These are phyloP conservation scores for Gallinago stenura DNA, from an alignment of 2,797 vertebrate species.

Conservation along the genomic window DNA sequence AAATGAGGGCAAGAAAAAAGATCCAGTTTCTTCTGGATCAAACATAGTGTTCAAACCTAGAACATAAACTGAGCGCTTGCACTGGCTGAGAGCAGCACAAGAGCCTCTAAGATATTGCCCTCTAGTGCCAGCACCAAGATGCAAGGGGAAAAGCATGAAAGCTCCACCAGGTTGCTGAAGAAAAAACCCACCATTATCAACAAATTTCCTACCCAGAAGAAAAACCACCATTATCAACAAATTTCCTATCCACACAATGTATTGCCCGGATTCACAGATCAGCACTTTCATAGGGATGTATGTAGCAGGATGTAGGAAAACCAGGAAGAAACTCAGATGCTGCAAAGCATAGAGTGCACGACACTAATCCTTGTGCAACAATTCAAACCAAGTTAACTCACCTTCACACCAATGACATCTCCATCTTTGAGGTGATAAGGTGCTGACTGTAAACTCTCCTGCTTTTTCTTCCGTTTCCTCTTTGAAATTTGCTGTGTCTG, in stretches of 20 bases:
- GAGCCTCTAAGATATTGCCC: neutral
- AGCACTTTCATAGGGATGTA: neutral
- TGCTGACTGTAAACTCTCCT: constrained; percentile 86
- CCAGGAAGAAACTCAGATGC: neutral
- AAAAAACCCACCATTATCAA: neutral
- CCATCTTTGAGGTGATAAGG: constrained; percentile 93
- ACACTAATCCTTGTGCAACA: neutral
- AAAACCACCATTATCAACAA: neutral
- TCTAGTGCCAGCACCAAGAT: neutral
- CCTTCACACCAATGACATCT: constrained; percentile 91
- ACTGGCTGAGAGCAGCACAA: neutral
- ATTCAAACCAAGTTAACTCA: constrained; percentile 36
- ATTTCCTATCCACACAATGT: neutral
- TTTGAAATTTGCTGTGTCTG: constrained; percentile 90
- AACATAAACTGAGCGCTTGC: neutral
- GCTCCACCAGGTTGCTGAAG: neutral
- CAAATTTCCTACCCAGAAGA: too few relatives aligned
- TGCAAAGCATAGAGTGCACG: neutral
- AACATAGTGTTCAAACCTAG: rapidly evolving
- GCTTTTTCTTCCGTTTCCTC: constrained; percentile 90
- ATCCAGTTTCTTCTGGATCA: neutral
- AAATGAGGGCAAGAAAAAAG: neutral
- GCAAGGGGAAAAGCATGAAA: neutral
- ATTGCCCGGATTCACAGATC: neutral
- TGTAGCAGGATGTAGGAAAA: neutral